Evolutionary conservation across 2,113 vertebrate species (phyloP).

Genomic region (Prunella fulvescens): DNA sequence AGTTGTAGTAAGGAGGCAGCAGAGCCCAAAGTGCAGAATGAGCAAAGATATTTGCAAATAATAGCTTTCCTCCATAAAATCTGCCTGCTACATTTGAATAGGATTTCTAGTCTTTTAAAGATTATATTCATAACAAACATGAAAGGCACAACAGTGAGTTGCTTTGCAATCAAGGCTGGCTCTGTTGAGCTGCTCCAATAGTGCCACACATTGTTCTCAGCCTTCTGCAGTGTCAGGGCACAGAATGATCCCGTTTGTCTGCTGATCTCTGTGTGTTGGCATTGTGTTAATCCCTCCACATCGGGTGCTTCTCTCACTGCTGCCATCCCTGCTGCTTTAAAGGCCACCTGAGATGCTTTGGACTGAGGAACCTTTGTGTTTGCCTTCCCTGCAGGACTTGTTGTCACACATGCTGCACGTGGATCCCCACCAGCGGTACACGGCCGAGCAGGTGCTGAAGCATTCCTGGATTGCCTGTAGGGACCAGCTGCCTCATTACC

Average conservation of each 20-base stretch:
- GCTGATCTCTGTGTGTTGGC: not conserved
- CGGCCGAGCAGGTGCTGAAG: constrained; percentile 92
- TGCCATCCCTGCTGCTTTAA: not conserved
- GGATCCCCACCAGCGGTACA: constrained; percentile 94
- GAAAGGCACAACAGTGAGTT: not conserved
- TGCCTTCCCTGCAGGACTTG: constrained; percentile 80
- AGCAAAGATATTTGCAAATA: not conserved
- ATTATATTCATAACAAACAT: not conserved
- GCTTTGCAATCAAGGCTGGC: not conserved
- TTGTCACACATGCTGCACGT: constrained; percentile 97
- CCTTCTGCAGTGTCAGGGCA: constrained; percentile 18
- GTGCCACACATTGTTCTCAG: constrained; percentile 31
- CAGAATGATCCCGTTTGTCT: constrained; percentile 17
- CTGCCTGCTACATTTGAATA: not conserved
- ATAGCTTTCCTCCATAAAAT: not conserved
- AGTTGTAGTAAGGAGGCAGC: not conserved
- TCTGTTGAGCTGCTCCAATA: constrained; percentile 22
- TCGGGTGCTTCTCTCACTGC: not conserved
- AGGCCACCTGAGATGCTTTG: not conserved
- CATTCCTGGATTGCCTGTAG: constrained; percentile 95
- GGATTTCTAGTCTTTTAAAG: not conserved
- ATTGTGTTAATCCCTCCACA: not conserved
- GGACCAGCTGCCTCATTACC: constrained; percentile 87
- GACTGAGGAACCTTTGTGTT: not conserved
- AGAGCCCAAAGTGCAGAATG: not conserved